Evolutionary conservation across 2,888 invertebrate genomes (phyloP).

Genomic region (Drosophila melanosoma): DNA sequence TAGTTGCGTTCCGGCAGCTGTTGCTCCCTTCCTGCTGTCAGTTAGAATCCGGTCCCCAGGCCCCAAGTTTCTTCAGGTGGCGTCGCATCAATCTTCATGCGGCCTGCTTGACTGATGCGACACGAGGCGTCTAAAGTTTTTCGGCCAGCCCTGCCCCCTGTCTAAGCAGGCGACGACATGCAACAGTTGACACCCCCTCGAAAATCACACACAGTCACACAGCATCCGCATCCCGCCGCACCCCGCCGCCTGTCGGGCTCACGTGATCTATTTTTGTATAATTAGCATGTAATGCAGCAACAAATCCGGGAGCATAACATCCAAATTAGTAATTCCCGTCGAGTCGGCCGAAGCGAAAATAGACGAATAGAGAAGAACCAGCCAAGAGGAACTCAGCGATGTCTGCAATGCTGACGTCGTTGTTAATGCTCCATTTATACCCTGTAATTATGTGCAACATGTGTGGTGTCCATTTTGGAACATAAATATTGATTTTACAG

Average conservation of each 20-base stretch:
- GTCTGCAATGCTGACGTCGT: slow-evolving; percentile 56
- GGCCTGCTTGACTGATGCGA: slow-evolving; percentile 59
- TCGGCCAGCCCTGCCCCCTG: slow-evolving; percentile 1
- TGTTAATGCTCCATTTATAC: slow-evolving; percentile 48
- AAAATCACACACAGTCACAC: not conserved
- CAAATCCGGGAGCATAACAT: slow-evolving; percentile 68
- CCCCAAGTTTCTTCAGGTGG: slow-evolving; percentile 64
- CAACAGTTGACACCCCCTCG: slow-evolving; percentile 61
- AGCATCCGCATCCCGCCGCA: not conserved
- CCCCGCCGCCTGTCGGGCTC: slow-evolving; percentile 36
- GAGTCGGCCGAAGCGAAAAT: slow-evolving; percentile 43
- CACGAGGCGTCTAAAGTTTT: slow-evolving; percentile 60
- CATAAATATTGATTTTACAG: not conserved
- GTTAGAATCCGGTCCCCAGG: not conserved
- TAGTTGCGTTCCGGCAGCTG: slow-evolving; percentile 54
- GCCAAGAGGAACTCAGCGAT: slow-evolving; percentile 44
- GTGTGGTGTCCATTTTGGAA: not conserved
- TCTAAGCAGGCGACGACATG: slow-evolving; percentile 67
- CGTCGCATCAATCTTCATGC: slow-evolving; percentile 72
- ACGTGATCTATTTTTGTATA: slow-evolving; percentile 65
- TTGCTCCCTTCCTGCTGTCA: slow-evolving; percentile 50
- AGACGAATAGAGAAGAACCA: slow-evolving; percentile 33
- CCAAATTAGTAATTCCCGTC: slow-evolving; percentile 66
- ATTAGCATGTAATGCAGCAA: slow-evolving; percentile 67
- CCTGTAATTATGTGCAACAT: slow-evolving; percentile 19